A percentile compares a stretch with the other conserved stretches of the same genome.
phyloP scores from a whole-genome alignment of 1,140 invertebrate species.

The Platyscapa corneri region DNA sequence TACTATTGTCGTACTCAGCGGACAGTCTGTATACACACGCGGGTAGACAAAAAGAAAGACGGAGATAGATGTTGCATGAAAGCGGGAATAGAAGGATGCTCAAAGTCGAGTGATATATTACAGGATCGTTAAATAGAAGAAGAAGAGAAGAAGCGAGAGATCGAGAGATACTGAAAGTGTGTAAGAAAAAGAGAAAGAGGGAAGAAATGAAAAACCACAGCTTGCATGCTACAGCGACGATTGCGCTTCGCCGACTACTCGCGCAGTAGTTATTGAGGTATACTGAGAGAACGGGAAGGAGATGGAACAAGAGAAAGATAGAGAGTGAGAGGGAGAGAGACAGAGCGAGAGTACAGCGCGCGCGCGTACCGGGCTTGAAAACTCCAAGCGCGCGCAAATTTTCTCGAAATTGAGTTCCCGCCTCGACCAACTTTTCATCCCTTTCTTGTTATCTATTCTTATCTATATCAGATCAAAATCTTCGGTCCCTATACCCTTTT shows the following conservation, averaged over 20 bases:
- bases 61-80: background rate
- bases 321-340: background rate
- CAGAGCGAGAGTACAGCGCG: background rate
- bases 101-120: background rate
- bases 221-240: constrained; percentile 23
- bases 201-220: background rate
- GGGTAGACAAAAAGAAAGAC: background rate
- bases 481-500: too few species aligned
- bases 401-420: constrained; percentile 22
- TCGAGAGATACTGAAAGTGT: background rate
- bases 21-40: background rate
- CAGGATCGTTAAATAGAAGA: background rate
- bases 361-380: constrained; percentile 16
- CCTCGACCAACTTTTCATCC: background rate
- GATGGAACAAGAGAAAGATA: background rate
- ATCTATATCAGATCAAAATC: background rate
- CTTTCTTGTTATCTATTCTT: background rate
- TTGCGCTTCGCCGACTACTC: constrained; percentile 37
- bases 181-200: constrained; percentile 1
- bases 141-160: background rate
- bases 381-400: background rate
- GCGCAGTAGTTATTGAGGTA: background rate
- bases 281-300: background rate
- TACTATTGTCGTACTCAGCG: background rate
- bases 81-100: too few species aligned